Percentiles rank a stretch among this genome's conserved stretches.
Evolutionary conservation across 1,140 invertebrate genomes (phyloP).

Genomic region (Macrocentrus cingulum): DNA sequence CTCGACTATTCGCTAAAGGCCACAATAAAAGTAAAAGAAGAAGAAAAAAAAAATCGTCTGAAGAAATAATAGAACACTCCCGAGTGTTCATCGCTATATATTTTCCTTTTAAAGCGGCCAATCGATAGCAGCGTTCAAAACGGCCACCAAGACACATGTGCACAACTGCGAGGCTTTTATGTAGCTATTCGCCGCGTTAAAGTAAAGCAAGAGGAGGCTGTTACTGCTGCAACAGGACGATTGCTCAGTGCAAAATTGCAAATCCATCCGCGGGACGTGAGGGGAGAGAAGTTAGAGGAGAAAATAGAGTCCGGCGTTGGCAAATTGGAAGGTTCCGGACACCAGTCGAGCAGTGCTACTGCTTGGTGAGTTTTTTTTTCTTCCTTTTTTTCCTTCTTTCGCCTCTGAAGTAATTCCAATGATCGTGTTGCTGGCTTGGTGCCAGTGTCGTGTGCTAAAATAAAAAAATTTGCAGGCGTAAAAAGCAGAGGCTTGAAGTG

Average conservation of each 20-base stretch:
- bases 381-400: not conserved
- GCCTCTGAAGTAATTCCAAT: slow-evolving; percentile 18
- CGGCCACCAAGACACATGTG: not conserved
- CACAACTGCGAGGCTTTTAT: not conserved
- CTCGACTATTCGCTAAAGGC: slow-evolving; percentile 2
- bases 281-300: not conserved
- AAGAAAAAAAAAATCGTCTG: too few species aligned
- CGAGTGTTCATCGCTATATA: not conserved
- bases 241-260: not conserved
- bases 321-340: slow-evolving; percentile 9
- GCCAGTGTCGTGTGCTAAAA: not conserved
- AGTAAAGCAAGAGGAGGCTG: not conserved
- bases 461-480: not conserved
- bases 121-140: slow-evolving; percentile 32
- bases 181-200: not conserved
- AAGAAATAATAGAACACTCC: too few species aligned
- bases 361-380: not conserved
- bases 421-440: slow-evolving; percentile 18
- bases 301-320: slow-evolving; percentile 7
- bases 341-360: too few species aligned
- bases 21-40: not conserved
- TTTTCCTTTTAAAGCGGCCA: slow-evolving; percentile 30
- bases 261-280: not conserved
- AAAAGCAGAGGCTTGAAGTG: not conserved
- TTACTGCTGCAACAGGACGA: not conserved